phyloP scores from a whole-genome alignment of 2,113 vertebrate genomes.

The crab-eating macaque (Macaca fascicularis) region DNA sequence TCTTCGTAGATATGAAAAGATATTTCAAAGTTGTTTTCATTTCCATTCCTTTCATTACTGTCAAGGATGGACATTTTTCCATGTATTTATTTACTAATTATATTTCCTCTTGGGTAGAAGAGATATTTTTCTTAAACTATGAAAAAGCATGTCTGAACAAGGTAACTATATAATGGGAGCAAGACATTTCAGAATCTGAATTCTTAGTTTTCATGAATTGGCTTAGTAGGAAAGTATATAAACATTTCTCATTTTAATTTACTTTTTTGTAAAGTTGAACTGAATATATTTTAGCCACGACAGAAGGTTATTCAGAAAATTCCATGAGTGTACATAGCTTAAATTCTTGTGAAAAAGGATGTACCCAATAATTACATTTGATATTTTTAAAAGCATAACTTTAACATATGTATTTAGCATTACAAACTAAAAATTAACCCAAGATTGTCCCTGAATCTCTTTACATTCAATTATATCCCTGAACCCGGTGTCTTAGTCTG shows the following conservation, averaged over 20 bases:
- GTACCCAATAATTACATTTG: not conserved
- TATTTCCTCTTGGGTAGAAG: slow-evolving; percentile 1
- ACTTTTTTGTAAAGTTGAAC: not conserved
- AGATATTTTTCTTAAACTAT: not conserved
- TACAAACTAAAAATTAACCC: not conserved
- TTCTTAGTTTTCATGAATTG: slow-evolving; percentile 7
- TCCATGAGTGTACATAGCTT: not conserved
- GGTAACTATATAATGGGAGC: not conserved
- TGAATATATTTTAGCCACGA: slow-evolving; percentile 2
- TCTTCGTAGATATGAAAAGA: not conserved
- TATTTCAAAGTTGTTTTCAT: slow-evolving; percentile 21
- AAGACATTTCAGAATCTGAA: slow-evolving; percentile 7
- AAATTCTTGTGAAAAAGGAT: slow-evolving; percentile 2
- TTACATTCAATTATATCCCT: not conserved
- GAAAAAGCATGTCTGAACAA: not conserved
- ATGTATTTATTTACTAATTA: slow-evolving; percentile 1
- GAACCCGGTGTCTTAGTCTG: not conserved
- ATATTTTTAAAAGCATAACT: slow-evolving; percentile 18
- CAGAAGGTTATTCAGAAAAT: not conserved
- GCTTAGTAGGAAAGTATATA: not conserved
- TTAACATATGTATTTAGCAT: slow-evolving; percentile 31
- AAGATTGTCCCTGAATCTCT: not conserved
- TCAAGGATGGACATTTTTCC: not conserved
- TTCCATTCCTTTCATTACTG: not conserved
- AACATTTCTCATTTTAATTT: slow-evolving; percentile 33